phyloP scores from a whole-genome alignment of 2,113 vertebrate genomes.

The Ramphastos sulfuratus region DNA sequence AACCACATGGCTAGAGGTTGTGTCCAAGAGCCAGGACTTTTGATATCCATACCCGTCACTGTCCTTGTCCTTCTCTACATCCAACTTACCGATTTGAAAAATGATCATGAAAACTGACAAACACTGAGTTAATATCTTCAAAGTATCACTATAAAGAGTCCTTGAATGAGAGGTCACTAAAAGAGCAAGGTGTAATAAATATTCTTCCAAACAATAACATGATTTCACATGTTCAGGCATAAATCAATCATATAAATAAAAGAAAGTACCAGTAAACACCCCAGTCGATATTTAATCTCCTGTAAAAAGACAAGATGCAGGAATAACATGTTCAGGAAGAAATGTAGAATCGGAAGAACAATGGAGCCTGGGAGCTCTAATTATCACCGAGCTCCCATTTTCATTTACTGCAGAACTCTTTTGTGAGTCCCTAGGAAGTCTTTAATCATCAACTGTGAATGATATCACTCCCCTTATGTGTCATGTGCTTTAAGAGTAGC shows the following conservation, averaged over 20 bases:
- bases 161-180: neutral
- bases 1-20: neutral
- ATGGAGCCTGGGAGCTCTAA: neutral
- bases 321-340: neutral
- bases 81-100: neutral
- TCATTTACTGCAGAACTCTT: conserved; percentile 21
- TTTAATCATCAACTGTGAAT: conserved; percentile 46
- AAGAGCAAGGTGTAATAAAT: neutral
- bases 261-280: neutral
- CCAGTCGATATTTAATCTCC: neutral
- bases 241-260: neutral
- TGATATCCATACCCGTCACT: neutral
- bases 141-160: neutral
- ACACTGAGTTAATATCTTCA: neutral
- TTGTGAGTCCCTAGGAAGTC: conserved; percentile 39
- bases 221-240: neutral
- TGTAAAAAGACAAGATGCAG: neutral
- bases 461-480: conserved; percentile 41
- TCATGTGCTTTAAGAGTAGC: neutral
- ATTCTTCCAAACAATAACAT: neutral
- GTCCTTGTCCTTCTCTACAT: neutral
- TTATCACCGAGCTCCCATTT: neutral
- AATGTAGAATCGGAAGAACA: neutral
- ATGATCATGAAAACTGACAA: neutral
- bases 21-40: neutral